Conservation (phyloP, 2,113 vertebrate genomes). For the Paradoxurus hermaphroditus region DNA sequence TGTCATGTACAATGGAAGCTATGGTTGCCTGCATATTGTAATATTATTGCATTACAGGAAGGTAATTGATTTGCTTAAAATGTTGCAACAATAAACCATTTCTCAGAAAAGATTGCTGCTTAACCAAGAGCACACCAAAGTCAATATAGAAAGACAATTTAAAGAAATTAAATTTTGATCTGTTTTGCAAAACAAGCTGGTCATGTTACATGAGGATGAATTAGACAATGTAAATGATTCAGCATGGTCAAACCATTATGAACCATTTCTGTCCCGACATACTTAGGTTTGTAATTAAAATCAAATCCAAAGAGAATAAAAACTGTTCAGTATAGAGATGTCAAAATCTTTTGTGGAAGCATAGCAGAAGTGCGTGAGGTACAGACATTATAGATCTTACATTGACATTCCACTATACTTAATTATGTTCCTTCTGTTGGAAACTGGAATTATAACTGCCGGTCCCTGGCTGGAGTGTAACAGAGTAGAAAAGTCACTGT, state of each 20-base stretch:
- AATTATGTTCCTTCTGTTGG: neutral
- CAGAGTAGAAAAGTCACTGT: neutral
- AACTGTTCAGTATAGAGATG: neutral
- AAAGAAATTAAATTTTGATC: slow-evolving; percentile 63
- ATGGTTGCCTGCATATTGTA: slow-evolving; percentile 72
- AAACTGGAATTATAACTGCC: slow-evolving; percentile 7
- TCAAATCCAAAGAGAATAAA: slow-evolving; percentile 24
- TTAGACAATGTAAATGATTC: slow-evolving; percentile 40
- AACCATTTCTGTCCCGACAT: slow-evolving; percentile 6
- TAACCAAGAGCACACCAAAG: slow-evolving; percentile 46
- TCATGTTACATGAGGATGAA: neutral
- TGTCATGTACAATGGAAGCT: slow-evolving; percentile 66
- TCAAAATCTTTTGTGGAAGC: neutral
- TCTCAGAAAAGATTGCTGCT: slow-evolving; percentile 69
- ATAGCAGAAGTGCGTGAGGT: neutral
- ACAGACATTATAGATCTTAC: neutral
- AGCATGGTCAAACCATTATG: neutral
- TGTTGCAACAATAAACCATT: slow-evolving; percentile 71
- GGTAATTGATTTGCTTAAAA: slow-evolving; percentile 77
- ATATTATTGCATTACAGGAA: slow-evolving; percentile 74
- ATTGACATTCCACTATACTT: neutral
- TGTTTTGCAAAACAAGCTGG: neutral
- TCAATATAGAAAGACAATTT: slow-evolving; percentile 36
- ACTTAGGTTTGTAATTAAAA: slow-evolving; percentile 46
- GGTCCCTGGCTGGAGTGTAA: neutral